These are phyloP conservation scores for Erynnis tages DNA, from an alignment of 2,888 invertebrate genomes.

Conservation along the genomic window DNA sequence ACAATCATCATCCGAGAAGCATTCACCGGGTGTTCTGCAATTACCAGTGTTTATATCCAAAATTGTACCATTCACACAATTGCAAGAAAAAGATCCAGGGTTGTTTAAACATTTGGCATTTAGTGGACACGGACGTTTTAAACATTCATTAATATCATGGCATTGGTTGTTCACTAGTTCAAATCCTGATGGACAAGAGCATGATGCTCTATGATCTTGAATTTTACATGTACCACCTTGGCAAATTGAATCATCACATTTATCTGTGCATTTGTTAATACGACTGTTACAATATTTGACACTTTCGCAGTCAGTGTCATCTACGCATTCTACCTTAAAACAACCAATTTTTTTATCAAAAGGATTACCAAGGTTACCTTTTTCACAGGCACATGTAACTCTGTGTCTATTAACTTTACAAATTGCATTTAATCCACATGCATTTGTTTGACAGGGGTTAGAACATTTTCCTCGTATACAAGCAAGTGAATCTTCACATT, in stretches of 20 bases:
- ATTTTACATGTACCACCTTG: conserved; percentile 90
- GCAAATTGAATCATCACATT: conserved; percentile 89
- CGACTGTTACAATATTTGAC: conserved; percentile 89
- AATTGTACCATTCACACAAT: conserved; percentile 89
- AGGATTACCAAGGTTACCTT: conserved; percentile 91
- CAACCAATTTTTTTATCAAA: conserved; percentile 89
- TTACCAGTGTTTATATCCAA: conserved; percentile 87
- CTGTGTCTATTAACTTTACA: conserved; percentile 88
- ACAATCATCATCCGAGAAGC: conserved; percentile 89
- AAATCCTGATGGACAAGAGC: conserved; percentile 89
- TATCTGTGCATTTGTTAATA: conserved; percentile 90
- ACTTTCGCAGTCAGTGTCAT: conserved; percentile 86
- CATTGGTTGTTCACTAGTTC: conserved; percentile 85
- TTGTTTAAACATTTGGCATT: conserved; percentile 90
- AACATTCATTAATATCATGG: conserved; percentile 91
- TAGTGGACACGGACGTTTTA: conserved; percentile 88
- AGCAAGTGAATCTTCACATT: conserved; percentile 88
- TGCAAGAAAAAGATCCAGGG: conserved; percentile 89
- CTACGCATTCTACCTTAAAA: conserved; percentile 93
- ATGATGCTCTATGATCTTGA: conserved; percentile 86
- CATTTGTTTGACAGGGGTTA: conserved; percentile 88
- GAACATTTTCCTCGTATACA: conserved; percentile 89
- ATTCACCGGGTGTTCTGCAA: conserved; percentile 92
- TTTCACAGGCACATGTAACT: conserved; percentile 88
- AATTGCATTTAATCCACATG: conserved; percentile 89